Conservation (phyloP, 2,888 invertebrate genomes). For the Blera fallax region DNA sequence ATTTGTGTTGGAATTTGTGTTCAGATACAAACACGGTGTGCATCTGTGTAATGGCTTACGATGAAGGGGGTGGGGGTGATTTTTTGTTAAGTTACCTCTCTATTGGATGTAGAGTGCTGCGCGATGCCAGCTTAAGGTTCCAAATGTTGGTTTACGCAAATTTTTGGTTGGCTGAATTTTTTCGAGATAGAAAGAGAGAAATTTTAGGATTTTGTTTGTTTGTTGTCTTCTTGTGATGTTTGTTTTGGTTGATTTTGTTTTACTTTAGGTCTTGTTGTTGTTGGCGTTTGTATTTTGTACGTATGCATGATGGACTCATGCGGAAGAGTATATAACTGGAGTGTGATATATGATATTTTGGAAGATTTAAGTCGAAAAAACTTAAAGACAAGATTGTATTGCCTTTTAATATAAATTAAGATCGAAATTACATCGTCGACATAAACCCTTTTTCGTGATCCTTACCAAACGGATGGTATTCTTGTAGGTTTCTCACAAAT, state of each 20-base stretch:
- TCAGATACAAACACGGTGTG: slow-evolving; percentile 9
- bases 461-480: too few relatives aligned
- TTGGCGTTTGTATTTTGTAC: background rate
- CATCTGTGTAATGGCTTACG: background rate
- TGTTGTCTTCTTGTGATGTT: background rate
- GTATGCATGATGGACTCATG: background rate
- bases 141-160: slow-evolving; percentile 50
- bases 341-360: background rate
- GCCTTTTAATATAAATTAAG: too few relatives aligned
- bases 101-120: slow-evolving; percentile 48
- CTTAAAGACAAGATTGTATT: too few relatives aligned
- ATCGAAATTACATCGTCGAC: too few relatives aligned
- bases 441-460: too few relatives aligned
- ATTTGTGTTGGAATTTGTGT: slow-evolving; percentile 24
- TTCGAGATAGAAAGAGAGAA: slow-evolving; percentile 31
- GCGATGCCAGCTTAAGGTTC: slow-evolving; percentile 29
- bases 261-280: background rate
- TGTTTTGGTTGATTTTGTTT: slow-evolving; percentile 13
- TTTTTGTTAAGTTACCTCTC: slow-evolving; percentile 40
- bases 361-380: background rate
- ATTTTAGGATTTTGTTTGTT: slow-evolving; percentile 6
- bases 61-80: slow-evolving; percentile 23
- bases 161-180: slow-evolving; percentile 67
- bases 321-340: background rate
- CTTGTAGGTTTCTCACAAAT: too few relatives aligned